Percentiles rank a stretch among this genome's conserved stretches.
These are phyloP conservation scores for Lordiphosa andalusiaca DNA, from an alignment of 2,888 invertebrate species.

Conservation along the genomic window DNA sequence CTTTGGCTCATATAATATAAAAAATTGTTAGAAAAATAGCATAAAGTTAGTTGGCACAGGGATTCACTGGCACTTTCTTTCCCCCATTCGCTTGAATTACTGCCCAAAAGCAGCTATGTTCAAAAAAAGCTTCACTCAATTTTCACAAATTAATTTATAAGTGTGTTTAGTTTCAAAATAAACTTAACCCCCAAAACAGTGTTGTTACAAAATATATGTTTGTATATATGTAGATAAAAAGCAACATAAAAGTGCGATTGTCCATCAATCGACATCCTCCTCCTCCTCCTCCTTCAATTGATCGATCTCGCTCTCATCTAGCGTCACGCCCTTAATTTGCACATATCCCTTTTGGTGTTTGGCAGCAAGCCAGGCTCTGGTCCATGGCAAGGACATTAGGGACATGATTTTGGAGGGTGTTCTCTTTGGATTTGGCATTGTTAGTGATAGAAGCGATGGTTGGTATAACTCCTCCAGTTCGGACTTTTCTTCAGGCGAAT, in stretches of 20 bases:
- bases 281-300: slow-evolving; percentile 7
- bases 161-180: too few relatives aligned
- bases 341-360: neutral
- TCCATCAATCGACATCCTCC: slow-evolving; percentile 6
- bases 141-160: too few relatives aligned
- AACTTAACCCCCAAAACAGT: too few relatives aligned
- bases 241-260: neutral
- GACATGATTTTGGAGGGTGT: slow-evolving; percentile 28
- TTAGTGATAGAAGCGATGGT: slow-evolving; percentile 4
- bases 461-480: neutral
- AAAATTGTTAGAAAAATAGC: too few relatives aligned
- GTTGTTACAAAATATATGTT: too few relatives aligned
- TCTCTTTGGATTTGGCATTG: neutral
- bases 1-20: too few relatives aligned
- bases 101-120: too few relatives aligned
- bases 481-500: neutral
- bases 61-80: too few relatives aligned
- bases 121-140: too few relatives aligned
- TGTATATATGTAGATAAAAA: too few relatives aligned
- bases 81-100: too few relatives aligned
- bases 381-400: slow-evolving; percentile 29
- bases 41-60: too few relatives aligned
- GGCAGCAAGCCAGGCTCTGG: slow-evolving; percentile 6
- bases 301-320: slow-evolving; percentile 1
- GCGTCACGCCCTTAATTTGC: neutral